Conservation (phyloP, 2,113 vertebrate genomes). For the Alces alces region DNA sequence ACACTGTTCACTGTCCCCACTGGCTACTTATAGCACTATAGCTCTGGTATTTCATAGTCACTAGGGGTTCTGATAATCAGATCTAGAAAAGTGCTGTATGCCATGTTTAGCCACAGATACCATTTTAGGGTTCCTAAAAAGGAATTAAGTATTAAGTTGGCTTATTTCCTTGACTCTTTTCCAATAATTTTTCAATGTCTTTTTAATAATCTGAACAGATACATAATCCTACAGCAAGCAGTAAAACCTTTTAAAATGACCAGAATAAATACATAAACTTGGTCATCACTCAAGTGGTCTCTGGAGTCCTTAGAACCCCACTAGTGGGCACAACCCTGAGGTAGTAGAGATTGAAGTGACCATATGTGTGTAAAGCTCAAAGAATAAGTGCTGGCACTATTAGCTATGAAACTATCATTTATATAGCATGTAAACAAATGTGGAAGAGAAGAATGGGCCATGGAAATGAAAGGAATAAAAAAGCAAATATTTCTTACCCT, state of each 20-base stretch:
- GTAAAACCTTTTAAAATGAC: not conserved
- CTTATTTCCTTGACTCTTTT: slow-evolving; percentile 30
- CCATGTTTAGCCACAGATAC: not conserved
- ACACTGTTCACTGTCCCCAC: not conserved
- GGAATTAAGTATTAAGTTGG: not conserved
- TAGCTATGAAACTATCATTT: not conserved
- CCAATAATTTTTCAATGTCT: not conserved
- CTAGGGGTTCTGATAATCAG: not conserved
- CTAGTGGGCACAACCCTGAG: not conserved
- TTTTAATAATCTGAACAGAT: not conserved
- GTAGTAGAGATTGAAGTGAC: not conserved
- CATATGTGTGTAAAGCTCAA: not conserved
- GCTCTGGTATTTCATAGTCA: not conserved
- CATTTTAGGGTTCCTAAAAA: not conserved
- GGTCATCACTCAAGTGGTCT: not conserved
- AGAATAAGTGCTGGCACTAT: not conserved
- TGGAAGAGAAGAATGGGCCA: not conserved
- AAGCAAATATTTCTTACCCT: slow-evolving; percentile 81
- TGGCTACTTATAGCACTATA: not conserved
- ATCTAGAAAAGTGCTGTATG: not conserved
- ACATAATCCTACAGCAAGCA: not conserved
- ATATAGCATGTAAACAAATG: not conserved
- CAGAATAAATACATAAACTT: not conserved
- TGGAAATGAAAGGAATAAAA: slow-evolving; percentile 44
- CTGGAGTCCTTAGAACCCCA: not conserved